Percentiles rank a stretch among this genome's conserved stretches.
phyloP scores from a whole-genome alignment of 2,113 vertebrate species.

The Fukomys damarensis region DNA sequence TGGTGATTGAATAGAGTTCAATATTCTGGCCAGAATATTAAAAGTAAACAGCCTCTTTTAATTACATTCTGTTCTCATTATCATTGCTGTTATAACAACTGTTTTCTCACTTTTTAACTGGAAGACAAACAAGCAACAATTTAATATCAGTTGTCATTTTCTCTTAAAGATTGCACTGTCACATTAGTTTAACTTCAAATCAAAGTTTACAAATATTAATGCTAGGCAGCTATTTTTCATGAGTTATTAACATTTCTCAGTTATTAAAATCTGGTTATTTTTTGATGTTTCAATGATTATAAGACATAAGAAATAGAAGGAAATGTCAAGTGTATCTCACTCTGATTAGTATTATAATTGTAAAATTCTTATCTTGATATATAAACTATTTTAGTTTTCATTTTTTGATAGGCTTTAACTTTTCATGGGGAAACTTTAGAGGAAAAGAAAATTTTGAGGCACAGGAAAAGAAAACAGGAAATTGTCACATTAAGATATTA shows the following conservation, averaged over 20 bases:
- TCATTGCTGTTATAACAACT: not conserved
- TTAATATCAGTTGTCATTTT: not conserved
- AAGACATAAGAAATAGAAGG: constrained; percentile 56
- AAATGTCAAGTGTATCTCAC: constrained; percentile 67
- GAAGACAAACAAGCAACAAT: constrained; percentile 16
- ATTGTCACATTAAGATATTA: not conserved
- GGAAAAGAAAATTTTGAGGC: not conserved
- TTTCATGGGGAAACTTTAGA: not conserved
- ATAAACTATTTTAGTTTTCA: constrained; percentile 30
- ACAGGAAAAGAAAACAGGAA: not conserved
- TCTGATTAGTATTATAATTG: constrained; percentile 59
- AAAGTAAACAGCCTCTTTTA: constrained; percentile 57
- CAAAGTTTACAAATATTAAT: constrained; percentile 50
- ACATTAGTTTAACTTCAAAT: constrained; percentile 64
- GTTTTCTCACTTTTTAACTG: not conserved
- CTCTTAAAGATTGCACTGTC: constrained; percentile 50
- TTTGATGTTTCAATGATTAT: constrained; percentile 51
- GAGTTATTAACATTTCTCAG: constrained; percentile 65
- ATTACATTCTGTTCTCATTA: constrained; percentile 51
- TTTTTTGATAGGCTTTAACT: constrained; percentile 19
- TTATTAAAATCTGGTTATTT: constrained; percentile 57
- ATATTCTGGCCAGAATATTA: not conserved
- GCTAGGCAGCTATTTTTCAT: constrained; percentile 51
- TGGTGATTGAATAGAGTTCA: not conserved
- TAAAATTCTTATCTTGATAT: constrained; percentile 15